Evolutionary conservation across 2,888 invertebrate species (phyloP).

Genomic region (Exephanes ischioxanthus): DNA sequence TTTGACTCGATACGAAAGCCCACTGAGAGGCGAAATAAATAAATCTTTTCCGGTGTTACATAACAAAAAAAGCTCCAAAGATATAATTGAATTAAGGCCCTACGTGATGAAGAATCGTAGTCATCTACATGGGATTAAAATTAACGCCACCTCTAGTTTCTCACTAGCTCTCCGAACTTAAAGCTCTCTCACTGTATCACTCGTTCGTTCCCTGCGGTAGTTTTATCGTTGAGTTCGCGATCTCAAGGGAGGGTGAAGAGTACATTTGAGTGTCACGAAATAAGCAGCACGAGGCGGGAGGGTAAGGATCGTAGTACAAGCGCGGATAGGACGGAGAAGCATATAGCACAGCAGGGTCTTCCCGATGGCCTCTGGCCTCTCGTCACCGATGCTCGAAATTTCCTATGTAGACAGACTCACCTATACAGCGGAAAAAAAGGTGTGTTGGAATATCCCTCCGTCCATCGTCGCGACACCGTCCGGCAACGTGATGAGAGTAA

Average conservation of each 20-base stretch:
- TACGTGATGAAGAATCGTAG: slow-evolving; percentile 54
- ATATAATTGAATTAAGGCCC: slow-evolving; percentile 59
- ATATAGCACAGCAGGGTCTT: slow-evolving; percentile 76
- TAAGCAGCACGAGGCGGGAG: slow-evolving; percentile 23
- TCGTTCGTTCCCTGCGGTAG: slow-evolving; percentile 33
- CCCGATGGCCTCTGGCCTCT: slow-evolving; percentile 74
- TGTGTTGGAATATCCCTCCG: slow-evolving; percentile 24
- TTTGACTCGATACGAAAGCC: no score
- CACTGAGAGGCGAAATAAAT: no score
- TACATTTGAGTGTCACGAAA: slow-evolving; percentile 58
- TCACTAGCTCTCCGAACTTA: slow-evolving; percentile 50
- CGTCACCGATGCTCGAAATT: slow-evolving; percentile 61
- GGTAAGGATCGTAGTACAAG: slow-evolving; percentile 10
- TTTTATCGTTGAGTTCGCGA: slow-evolving; percentile 47
- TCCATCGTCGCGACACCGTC: slow-evolving; percentile 63
- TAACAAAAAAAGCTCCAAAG: slow-evolving; percentile 27
- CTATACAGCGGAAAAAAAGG: background rate
- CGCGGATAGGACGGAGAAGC: slow-evolving; percentile 38
- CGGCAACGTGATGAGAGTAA: slow-evolving; percentile 79
- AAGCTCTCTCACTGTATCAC: slow-evolving; percentile 16
- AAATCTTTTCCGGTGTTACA: no score
- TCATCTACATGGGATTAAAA: slow-evolving; percentile 66
- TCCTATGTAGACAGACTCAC: slow-evolving; percentile 39
- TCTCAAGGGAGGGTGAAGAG: slow-evolving; percentile 48
- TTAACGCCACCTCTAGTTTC: slow-evolving; percentile 62